These are phyloP conservation scores for Rhopilema esculentum DNA, from an alignment of 30 jellyfish, hydroid and myxozoan genomes.

Conservation along the genomic window DNA sequence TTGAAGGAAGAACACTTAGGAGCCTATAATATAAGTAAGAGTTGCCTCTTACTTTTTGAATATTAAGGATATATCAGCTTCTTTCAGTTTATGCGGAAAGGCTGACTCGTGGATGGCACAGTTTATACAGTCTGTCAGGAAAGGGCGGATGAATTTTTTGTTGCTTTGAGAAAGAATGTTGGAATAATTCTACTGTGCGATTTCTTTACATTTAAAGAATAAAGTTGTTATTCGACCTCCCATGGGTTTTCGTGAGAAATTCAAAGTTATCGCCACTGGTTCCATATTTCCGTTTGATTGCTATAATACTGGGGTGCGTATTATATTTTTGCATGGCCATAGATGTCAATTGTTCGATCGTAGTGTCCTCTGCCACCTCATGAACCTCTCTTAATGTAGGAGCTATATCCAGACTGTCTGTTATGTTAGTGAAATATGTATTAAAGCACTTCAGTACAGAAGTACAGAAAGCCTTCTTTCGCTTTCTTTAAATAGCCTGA, in stretches of 20 bases:
- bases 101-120: conserved; percentile 7
- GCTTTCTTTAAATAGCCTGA: too few species aligned
- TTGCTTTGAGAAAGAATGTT: background rate
- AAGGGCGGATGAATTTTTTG: conserved; percentile 20
- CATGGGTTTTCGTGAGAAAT: conserved; percentile 29
- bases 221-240: conserved; percentile 30
- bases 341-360: conserved; percentile 28
- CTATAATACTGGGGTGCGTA: conserved; percentile 23
- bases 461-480: too few species aligned
- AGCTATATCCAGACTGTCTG: conserved; percentile 20
- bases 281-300: conserved; percentile 19
- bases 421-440: conserved; percentile 21
- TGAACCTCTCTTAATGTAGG: conserved; percentile 16
- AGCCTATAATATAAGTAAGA: conserved; percentile 1
- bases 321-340: conserved; percentile 17
- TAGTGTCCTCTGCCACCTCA: conserved; percentile 1
- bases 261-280: conserved; percentile 37
- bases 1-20: conserved; percentile 6
- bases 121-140: conserved; percentile 37
- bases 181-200: conserved; percentile 12
- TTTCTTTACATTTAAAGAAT: conserved; percentile 9
- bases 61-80: conserved; percentile 1
- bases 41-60: too few species aligned
- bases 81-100: conserved; percentile 18
- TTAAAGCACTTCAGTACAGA: conserved; percentile 38